Conservation (phyloP, 2,113 vertebrate species). For the Elaphurus davidianus region DNA sequence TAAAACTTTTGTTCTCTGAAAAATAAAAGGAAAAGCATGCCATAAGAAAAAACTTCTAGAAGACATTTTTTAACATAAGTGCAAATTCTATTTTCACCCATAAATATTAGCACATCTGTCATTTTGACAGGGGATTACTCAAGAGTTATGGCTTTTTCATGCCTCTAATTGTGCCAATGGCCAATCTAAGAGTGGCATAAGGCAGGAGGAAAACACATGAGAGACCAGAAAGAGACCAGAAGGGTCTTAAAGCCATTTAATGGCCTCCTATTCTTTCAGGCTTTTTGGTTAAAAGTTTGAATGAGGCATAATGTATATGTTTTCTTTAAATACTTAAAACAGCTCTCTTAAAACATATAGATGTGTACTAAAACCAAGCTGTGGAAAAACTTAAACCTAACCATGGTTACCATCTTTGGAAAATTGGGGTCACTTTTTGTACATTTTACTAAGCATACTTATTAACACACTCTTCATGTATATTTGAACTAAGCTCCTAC, state of each 20-base stretch:
- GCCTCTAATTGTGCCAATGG: neutral
- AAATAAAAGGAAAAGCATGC: constrained; percentile 19
- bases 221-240: neutral
- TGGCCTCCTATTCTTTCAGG: neutral
- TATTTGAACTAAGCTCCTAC: neutral
- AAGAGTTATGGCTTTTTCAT: neutral
- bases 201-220: neutral
- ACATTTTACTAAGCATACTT: neutral
- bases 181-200: neutral
- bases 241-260: neutral
- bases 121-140: neutral
- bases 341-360: neutral
- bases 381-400: neutral
- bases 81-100: constrained; percentile 14
- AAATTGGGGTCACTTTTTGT: neutral
- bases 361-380: neutral
- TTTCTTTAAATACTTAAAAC: constrained; percentile 25
- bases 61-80: neutral
- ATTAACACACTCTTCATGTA: neutral
- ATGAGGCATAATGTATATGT: neutral
- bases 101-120: neutral
- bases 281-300: neutral
- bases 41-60: neutral
- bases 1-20: neutral
- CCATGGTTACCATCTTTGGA: neutral